Evolutionary conservation across 2,113 vertebrate genomes (phyloP).

Genomic region (Elaphurus davidianus): DNA sequence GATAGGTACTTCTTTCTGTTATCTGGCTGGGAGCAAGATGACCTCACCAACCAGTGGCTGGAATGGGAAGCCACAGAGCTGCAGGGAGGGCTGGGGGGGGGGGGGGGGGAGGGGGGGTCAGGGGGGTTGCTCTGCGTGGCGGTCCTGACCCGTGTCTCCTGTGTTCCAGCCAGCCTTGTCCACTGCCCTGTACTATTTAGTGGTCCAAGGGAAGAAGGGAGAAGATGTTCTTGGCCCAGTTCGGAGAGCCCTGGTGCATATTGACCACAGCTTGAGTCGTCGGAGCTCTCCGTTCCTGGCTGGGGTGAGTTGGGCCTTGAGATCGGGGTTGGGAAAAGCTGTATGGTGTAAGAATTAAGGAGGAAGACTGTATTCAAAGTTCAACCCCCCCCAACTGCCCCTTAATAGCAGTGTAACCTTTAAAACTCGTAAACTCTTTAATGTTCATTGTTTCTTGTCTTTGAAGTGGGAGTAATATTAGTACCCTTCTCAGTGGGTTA

Average conservation of each 20-base stretch:
- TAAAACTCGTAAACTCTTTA: neutral
- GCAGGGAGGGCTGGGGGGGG: slow-evolving; percentile 81
- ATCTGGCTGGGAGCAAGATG: slow-evolving; percentile 82
- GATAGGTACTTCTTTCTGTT: slow-evolving; percentile 89
- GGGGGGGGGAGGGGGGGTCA: neutral
- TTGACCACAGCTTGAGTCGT: slow-evolving; percentile 86
- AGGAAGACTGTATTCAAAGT: neutral
- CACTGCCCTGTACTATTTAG: slow-evolving; percentile 83
- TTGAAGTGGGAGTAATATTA: neutral
- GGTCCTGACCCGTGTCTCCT: neutral
- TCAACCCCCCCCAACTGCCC: neutral
- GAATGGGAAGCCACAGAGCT: slow-evolving; percentile 94
- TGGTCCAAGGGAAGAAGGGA: slow-evolving; percentile 86
- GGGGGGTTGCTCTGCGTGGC: neutral
- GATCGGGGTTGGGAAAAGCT: neutral
- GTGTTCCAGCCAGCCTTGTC: slow-evolving; percentile 83
- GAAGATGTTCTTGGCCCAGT: slow-evolving; percentile 80
- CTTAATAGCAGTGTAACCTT: neutral
- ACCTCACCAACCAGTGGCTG: slow-evolving; percentile 88
- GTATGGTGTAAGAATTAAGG: neutral
- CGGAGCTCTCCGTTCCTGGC: slow-evolving; percentile 82
- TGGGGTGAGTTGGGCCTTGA: slow-evolving; percentile 80
- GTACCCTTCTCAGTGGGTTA: neutral
- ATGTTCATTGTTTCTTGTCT: neutral
- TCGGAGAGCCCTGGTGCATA: slow-evolving; percentile 77